Evolutionary conservation across 2,888 invertebrate species (phyloP).

Genomic region (Spialia ferax): DNA sequence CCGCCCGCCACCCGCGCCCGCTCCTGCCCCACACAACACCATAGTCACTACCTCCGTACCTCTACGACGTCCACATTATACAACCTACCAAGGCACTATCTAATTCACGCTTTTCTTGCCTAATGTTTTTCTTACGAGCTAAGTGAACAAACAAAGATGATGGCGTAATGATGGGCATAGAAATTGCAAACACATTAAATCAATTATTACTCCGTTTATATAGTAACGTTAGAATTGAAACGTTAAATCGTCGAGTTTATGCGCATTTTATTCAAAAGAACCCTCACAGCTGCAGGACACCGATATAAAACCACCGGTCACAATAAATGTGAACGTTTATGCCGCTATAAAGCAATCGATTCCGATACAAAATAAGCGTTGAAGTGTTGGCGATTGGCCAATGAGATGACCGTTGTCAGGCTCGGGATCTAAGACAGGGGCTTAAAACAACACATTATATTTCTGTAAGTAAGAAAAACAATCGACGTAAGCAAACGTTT

Average conservation of each 20-base stretch:
- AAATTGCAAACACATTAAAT: conserved; percentile 10
- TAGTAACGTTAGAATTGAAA: conserved; percentile 4
- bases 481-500: conserved; percentile 72
- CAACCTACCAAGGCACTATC: conserved; percentile 1
- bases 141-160: conserved; percentile 1
- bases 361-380: conserved; percentile 73
- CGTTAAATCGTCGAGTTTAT: conserved; percentile 61
- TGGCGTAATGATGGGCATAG: conserved; percentile 1
- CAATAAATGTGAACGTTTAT: conserved; percentile 76
- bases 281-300: conserved; percentile 67
- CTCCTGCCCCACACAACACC: conserved; percentile 81
- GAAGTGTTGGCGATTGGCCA: conserved; percentile 76
- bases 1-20: conserved; percentile 78
- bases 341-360: conserved; percentile 79
- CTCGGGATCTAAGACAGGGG: conserved; percentile 59
- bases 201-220: conserved; percentile 1
- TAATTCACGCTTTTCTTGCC: background rate
- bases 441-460: conserved; percentile 63
- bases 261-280: conserved; percentile 69
- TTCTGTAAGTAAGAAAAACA: conserved; percentile 72
- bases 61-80: conserved; percentile 43
- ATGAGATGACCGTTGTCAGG: conserved; percentile 65
- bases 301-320: conserved; percentile 68
- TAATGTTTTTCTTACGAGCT: conserved; percentile 1
- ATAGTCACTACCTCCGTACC: conserved; percentile 57